Conservation (phyloP, 2,797 vertebrate species). For the Falco naumanni region DNA sequence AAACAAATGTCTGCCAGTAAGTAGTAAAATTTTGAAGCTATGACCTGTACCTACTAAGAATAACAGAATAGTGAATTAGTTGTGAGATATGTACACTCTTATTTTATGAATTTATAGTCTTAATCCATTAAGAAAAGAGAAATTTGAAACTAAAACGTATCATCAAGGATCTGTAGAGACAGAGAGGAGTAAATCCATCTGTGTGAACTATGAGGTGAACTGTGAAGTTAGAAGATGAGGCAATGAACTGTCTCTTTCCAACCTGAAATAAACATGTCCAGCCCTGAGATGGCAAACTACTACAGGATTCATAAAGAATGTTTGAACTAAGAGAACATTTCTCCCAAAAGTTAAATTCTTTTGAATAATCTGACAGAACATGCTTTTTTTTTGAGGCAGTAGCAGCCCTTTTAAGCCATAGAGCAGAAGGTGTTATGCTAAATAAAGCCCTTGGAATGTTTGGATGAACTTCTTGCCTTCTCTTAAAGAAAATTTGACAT, state of each 20-base stretch:
- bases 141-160: background rate
- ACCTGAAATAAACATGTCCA: conserved; percentile 9
- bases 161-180: background rate
- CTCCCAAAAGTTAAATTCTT: conserved; percentile 44
- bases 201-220: background rate
- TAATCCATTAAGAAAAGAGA: background rate
- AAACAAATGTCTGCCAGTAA: background rate
- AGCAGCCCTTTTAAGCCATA: conserved; percentile 50
- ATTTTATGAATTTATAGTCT: background rate
- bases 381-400: conserved; percentile 14
- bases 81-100: background rate
- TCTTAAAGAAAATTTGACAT: conserved; percentile 70
- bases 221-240: conserved; percentile 6
- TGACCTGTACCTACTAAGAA: background rate
- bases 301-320: conserved; percentile 29
- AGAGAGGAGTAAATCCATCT: background rate
- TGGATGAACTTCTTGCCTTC: conserved; percentile 62
- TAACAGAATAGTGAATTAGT: background rate
- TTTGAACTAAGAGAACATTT: conserved; percentile 16
- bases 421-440: conserved; percentile 70
- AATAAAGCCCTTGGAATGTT: conserved; percentile 67
- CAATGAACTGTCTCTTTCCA: background rate
- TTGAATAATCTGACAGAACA: conserved; percentile 60
- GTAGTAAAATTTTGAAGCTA: background rate
- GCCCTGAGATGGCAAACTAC: conserved; percentile 7